Evolutionary conservation across 2,888 invertebrate species (phyloP).

Genomic region (Lordiphosa andalusiaca): DNA sequence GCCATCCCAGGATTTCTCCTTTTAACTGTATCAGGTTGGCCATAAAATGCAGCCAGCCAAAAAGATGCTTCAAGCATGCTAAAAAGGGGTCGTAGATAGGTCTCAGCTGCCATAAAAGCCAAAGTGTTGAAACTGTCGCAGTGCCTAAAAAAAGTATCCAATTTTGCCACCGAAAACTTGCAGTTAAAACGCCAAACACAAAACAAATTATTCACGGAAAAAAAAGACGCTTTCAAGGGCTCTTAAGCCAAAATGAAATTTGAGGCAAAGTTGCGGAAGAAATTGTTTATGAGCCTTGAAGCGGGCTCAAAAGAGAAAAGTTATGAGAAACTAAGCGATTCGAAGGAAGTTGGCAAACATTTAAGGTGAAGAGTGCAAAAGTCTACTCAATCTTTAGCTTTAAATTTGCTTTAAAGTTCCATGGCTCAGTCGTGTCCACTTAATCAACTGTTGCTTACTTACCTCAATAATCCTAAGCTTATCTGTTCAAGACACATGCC

Average conservation of each 20-base stretch:
- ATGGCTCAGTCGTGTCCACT: constrained; percentile 11
- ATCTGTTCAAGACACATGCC: constrained; percentile 27
- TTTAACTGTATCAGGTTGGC: constrained; percentile 42
- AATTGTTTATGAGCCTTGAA: constrained; percentile 30
- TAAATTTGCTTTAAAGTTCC: not conserved
- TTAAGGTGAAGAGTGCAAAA: not conserved
- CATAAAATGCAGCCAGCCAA: constrained; percentile 56
- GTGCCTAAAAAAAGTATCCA: constrained; percentile 59
- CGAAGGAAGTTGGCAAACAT: not conserved
- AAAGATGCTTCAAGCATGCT: constrained; percentile 46
- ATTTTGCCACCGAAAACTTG: constrained; percentile 45
- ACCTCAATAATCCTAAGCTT: constrained; percentile 31
- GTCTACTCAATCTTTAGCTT: no score
- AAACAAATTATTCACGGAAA: constrained; percentile 20
- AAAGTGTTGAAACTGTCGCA: constrained; percentile 55
- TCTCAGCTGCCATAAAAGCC: constrained; percentile 54
- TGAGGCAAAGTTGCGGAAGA: constrained; percentile 24
- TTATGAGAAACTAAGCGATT: constrained; percentile 23
- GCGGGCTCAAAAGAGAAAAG: constrained; percentile 21
- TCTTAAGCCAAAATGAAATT: constrained; percentile 24
- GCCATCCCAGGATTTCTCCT: not conserved
- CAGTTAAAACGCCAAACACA: constrained; percentile 49
- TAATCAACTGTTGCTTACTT: constrained; percentile 39
- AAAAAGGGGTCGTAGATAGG: constrained; percentile 48
- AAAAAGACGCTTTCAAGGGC: constrained; percentile 19